Conservation (phyloP, 1,140 invertebrate species). For the Ooceraea biroi region DNA sequence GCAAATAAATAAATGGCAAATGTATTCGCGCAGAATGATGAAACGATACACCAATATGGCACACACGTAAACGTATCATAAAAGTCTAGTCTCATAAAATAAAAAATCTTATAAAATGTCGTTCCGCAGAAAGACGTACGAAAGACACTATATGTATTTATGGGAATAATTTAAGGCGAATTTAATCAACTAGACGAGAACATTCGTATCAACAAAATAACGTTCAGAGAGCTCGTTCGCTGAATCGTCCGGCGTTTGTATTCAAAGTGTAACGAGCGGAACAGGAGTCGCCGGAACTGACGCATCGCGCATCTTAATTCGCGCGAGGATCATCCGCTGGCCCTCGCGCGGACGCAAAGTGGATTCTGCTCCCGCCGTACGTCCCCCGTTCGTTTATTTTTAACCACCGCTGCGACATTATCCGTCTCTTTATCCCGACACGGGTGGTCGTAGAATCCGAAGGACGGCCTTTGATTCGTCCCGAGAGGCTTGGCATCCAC, state of each 20-base stretch:
- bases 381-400: conserved; percentile 63
- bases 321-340: conserved; percentile 12
- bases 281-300: conserved; percentile 66
- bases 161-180: no score
- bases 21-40: no score
- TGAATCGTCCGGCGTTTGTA: conserved; percentile 64
- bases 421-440: conserved; percentile 10
- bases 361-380: neutral
- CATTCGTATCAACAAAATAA: neutral
- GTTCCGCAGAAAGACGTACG: no score
- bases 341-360: conserved; percentile 6
- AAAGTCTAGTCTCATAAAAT: no score
- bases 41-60: no score
- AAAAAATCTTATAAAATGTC: no score
- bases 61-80: no score
- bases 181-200: neutral
- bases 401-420: conserved; percentile 16
- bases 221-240: neutral
- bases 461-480: conserved; percentile 53
- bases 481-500: neutral
- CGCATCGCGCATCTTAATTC: conserved; percentile 77
- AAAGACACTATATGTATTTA: no score
- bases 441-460: conserved; percentile 31
- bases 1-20: no score
- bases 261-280: conserved; percentile 68